Evolutionary conservation across 1,140 invertebrate genomes (phyloP), one percentile per base, ranked within the genome.

Genomic region (Hyphantria cunea): DNA sequence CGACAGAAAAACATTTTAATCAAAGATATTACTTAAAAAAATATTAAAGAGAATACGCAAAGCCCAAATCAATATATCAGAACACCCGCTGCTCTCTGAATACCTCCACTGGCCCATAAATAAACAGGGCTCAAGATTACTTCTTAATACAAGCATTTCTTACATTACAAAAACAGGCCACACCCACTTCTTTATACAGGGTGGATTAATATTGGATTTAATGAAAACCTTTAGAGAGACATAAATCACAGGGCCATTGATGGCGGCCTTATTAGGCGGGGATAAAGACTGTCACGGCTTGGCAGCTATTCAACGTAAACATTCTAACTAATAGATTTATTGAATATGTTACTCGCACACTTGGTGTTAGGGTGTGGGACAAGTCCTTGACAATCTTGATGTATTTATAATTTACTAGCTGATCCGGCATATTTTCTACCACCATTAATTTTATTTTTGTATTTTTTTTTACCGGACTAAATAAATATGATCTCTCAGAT

Each of bases 321-420:
- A 72, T 74, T 72, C 69, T 25, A 69, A 70, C 63, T 72, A 74
- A 72, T 74, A 72, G 66, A 74, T 74, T 74, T 70, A 74, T 77
- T 64, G 67, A 66, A 60, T 59, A 37, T 67, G 65, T 33, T 12
- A 50, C 47, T 44, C 25, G 10, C 17, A 32, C 11, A 8, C 34
- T 37, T 44, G 42, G 42, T 7, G 0, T 44, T 12, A 10, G 34
- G 8, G 8, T 37, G 34, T n/a, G 17, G 17, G 17, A 5, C 17
- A 5, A 1, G 17, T 5, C 17, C 5, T 25, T 25, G 17, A 25
- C 17, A 25, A 25, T 25, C 17, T 25, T 25, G 17, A 25, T 25
- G 17, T 25, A 25, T 25, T 25, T 25, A 25, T 25, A 25, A 25
- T n/a, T n/a, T n/a, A n/a, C n/a, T n/a, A n/a, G n/a, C n/a, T n/a